Conservation (phyloP, 2,888 invertebrate species). For the Sussaba pulchella region DNA sequence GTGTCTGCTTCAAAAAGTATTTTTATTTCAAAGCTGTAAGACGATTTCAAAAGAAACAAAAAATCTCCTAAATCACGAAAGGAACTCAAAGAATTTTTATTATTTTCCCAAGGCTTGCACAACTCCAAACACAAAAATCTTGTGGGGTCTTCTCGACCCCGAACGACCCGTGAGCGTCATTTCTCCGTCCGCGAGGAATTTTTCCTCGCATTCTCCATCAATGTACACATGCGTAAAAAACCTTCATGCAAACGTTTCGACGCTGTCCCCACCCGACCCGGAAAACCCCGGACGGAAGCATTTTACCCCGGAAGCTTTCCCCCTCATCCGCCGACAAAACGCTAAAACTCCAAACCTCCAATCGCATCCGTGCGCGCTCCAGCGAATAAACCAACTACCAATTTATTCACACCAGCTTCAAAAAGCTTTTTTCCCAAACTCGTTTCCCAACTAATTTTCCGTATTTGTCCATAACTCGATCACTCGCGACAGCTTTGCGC, state of each 20-base stretch:
- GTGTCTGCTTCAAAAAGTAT: no score
- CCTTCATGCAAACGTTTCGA: neutral
- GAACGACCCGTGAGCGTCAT: no score
- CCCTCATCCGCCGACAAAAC: neutral
- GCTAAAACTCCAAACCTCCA: neutral
- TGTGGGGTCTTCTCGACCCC: no score
- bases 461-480: conserved; percentile 8
- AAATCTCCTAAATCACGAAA: no score
- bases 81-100: no score
- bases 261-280: conserved; percentile 17
- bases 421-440: neutral
- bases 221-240: neutral
- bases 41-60: no score
- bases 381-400: no score
- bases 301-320: neutral
- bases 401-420: neutral
- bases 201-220: neutral
- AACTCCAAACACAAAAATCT: no score
- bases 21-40: no score
- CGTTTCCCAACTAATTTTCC: neutral
- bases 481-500: neutral
- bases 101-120: no score
- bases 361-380: no score
- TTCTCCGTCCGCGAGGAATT: no score
- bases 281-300: neutral